These are phyloP conservation scores for Anorthoa munda DNA, from an alignment of 2,888 invertebrate genomes.

Conservation along the genomic window DNA sequence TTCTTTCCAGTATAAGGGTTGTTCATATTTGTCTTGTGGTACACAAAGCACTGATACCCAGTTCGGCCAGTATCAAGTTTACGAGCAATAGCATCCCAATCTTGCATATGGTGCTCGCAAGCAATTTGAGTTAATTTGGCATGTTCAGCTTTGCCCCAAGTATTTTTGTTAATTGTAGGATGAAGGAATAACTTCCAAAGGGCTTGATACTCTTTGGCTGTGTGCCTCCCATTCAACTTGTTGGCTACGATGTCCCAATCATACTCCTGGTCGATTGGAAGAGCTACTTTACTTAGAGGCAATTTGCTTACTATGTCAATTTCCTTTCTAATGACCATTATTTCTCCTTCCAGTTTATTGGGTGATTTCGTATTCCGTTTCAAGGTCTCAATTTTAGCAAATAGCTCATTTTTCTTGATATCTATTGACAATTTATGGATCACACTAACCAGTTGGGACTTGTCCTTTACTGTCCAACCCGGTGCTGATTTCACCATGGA, in stretches of 20 bases:
- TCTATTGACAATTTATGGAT: constrained; percentile 83
- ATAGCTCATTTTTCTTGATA: constrained; percentile 70
- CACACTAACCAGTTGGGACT: constrained; percentile 87
- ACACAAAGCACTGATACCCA: constrained; percentile 93
- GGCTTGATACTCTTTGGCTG: constrained; percentile 92
- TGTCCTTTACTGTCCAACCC: constrained; percentile 91
- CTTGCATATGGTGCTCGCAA: constrained; percentile 83
- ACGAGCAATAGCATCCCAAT: constrained; percentile 93
- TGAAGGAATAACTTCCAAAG: constrained; percentile 94
- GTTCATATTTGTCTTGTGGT: constrained; percentile 90
- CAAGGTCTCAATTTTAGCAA: constrained; percentile 71
- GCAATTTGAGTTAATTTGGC: constrained; percentile 75
- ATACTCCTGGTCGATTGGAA: constrained; percentile 85
- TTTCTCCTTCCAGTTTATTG: constrained; percentile 53
- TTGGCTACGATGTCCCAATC: constrained; percentile 91
- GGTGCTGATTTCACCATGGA: constrained; percentile 84
- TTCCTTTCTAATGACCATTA: constrained; percentile 69
- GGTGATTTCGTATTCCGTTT: constrained; percentile 61
- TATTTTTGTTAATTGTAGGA: constrained; percentile 91
- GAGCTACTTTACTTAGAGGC: constrained; percentile 75
- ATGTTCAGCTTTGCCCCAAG: constrained; percentile 81
- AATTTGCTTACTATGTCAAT: constrained; percentile 70
- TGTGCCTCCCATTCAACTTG: constrained; percentile 90
- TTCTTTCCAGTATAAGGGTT: constrained; percentile 78
- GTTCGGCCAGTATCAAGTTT: constrained; percentile 91